Base-by-base conservation (phyloP, 2,113 vertebrate genomes). In the Alexandromys fortis region DNA sequence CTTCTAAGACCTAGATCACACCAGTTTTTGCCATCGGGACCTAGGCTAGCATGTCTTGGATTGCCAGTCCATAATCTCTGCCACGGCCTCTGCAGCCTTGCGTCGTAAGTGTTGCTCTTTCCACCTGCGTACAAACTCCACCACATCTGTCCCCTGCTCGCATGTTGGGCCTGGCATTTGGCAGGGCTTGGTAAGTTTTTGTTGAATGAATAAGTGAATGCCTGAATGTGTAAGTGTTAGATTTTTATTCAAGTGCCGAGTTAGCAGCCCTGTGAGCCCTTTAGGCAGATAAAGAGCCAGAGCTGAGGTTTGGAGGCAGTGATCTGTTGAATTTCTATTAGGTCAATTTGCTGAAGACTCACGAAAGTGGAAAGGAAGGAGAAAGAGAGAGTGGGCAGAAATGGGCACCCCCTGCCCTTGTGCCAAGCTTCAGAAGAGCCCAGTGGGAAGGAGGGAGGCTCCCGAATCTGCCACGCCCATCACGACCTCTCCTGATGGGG, bases 251-350 rank as follows among this genome's bases (percentile, higher is more conserved):
- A 94, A 73, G 81, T 75, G 92, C 87, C 1, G 4, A 91, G 92
- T 97, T 97, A 94, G 90, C 93, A 96, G 85, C 68, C 90, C 92
- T 26, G 3, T 52, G 90, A 93, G 86, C 91, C 92, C 93, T 95
- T 93, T 95, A 95, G 94, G 81, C 85, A 94, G 92, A 94, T 78
- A 47, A 91, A 92, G 78, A 97, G 70, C 90, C 81, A 63, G 89
- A 73, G 82, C 86, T 76, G 89, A 94, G 94, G 58, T 89, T 88
- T 92, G 94, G 90, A 96, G 97, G 73, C 86, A 96, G 92, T 8
- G 92, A 96, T 58, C 95, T 94, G 72, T 92, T 97, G 88, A 94
- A 83, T 97, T 97, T 92, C 67, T 96, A 90, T 94, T 83, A 89
- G 88, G 82, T 79, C 91, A 72, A n/a, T 97, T 91, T 94, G 95